Evolutionary conservation across 2,888 invertebrate genomes (phyloP), one percentile per base, ranked within the genome.

Genomic region (Agrochola circellaris): DNA sequence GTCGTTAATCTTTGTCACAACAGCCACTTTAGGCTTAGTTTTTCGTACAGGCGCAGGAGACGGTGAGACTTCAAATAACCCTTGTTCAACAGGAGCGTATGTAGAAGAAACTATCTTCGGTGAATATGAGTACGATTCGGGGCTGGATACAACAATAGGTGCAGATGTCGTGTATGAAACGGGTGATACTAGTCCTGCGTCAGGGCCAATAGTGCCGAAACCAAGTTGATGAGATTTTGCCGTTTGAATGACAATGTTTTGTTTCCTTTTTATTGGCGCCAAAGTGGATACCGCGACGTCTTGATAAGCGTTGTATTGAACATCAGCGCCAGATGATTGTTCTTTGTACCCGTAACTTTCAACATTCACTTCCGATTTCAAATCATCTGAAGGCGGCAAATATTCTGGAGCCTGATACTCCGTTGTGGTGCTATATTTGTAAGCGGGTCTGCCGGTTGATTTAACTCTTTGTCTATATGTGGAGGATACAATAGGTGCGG

Each of bases 1-100:
- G 86, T 98, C 98, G 87, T 98, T 98, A 82, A 97, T 97, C 92
- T 98, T 98, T 0, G 98, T 97, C 4, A 98, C 97, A 15, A 97
- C 97, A 61, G 97, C 97, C 58, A 97, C 96, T 88, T 96, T 97
- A 42, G 97, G 97, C 83, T 96, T 97, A 0, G 91, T 93, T 90
- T 93, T 94, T 75, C 94, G 92, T 68, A 91, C 79, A 30, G 94
- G 94, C 15, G 88, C 84, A 34, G 91, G 86, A 30, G 94, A 86
- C 17, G 95, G 94, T 23, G 94, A 94, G 0, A 96, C 95, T 89
- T 97, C 96, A 42, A 95, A 93, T 42, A 95, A 86, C 60, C 95
- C 94, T 91, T 96, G 95, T 84, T 93, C 91, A 60, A 92, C 90
- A 23, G 95, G 95, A 13, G 93, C 92, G 72, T 93, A 94, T 17